These are phyloP conservation scores for Xenus cinereus DNA, from an alignment of 2,113 vertebrate species.

Conservation along the genomic window DNA sequence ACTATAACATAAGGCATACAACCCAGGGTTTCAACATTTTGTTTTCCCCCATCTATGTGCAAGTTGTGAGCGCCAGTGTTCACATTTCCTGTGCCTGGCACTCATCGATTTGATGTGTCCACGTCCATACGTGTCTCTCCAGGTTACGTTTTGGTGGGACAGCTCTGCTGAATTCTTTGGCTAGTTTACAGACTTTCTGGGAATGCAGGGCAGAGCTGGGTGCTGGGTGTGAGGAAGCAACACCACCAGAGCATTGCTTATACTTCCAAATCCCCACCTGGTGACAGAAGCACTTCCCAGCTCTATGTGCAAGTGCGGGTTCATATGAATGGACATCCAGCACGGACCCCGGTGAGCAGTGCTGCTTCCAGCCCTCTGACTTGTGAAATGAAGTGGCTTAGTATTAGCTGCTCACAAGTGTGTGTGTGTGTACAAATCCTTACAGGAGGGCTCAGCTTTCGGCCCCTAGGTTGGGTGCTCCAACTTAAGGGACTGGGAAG, in stretches of 20 bases:
- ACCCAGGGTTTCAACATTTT: not conserved
- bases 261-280: not conserved
- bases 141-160: not conserved
- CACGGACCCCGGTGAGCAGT: not conserved
- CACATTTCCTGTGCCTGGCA: not conserved
- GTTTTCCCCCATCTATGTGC: not conserved
- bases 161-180: not conserved
- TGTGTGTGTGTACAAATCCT: not conserved
- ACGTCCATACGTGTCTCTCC: fast-evolving
- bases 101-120: not conserved
- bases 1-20: not conserved
- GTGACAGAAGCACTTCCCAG: not conserved
- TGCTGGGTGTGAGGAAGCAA: not conserved
- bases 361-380: not conserved
- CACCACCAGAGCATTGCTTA: not conserved
- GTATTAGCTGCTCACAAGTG: not conserved
- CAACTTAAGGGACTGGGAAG: not conserved
- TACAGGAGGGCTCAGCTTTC: not conserved
- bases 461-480: not conserved
- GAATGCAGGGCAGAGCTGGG: not conserved
- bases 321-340: not conserved
- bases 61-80: not conserved
- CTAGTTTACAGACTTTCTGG: not conserved
- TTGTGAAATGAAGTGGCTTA: not conserved
- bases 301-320: not conserved